Evolutionary conservation across 2,113 vertebrate genomes (phyloP).

Genomic region (Steatornis caripensis): DNA sequence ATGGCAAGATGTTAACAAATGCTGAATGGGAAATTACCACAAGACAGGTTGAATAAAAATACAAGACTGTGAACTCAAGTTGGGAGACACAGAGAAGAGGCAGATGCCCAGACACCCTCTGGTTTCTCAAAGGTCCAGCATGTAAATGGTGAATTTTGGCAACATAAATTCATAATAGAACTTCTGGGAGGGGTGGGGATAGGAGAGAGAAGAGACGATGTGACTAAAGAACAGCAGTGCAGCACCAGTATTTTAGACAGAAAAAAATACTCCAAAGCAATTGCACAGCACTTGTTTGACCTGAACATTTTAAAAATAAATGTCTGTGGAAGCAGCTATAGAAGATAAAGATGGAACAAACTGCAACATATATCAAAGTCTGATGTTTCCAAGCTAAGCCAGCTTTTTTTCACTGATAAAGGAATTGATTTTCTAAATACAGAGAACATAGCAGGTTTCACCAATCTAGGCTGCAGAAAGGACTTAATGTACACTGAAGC

Average conservation of each 20-base stretch:
- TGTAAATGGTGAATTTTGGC: not conserved
- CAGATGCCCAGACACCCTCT: not conserved
- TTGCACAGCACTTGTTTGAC: not conserved
- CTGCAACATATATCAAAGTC: not conserved
- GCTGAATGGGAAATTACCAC: not conserved
- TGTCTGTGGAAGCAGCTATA: not conserved
- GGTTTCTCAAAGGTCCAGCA: not conserved
- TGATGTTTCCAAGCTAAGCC: not conserved
- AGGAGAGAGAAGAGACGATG: not conserved
- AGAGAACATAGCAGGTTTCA: not conserved
- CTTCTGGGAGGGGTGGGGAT: not conserved
- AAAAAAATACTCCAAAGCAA: not conserved
- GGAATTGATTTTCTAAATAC: not conserved
- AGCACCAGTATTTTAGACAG: not conserved
- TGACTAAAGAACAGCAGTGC: not conserved
- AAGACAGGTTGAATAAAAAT: not conserved
- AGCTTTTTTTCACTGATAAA: slow-evolving; percentile 2
- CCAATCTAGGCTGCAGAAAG: not conserved
- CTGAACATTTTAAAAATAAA: not conserved
- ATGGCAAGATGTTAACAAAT: not conserved
- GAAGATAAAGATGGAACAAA: slow-evolving; percentile 2
- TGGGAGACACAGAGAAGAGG: not conserved
- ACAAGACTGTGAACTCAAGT: not conserved
- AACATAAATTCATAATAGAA: not conserved
- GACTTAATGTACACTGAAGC: not conserved